phyloP scores from a whole-genome alignment of 1,140 invertebrate genomes.

The Camponotus pennsylvanicus region DNA sequence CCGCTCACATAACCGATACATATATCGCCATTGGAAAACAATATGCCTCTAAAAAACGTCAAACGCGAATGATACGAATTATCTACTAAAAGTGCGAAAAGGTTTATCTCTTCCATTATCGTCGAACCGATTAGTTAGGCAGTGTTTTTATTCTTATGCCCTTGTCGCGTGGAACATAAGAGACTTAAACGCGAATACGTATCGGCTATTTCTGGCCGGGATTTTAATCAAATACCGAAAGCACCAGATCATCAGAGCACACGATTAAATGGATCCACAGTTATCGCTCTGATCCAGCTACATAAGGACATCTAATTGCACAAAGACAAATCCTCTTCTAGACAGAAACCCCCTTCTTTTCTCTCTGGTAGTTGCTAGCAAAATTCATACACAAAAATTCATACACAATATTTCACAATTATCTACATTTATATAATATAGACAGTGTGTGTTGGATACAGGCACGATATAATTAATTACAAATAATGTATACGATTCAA shows the following conservation, averaged over 20 bases:
- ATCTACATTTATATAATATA: conserved; percentile 81
- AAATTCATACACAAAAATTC: conserved; percentile 79
- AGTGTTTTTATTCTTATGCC: conserved; percentile 66
- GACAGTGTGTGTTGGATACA: conserved; percentile 83
- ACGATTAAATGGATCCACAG: conserved; percentile 65
- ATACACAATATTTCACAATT: conserved; percentile 75
- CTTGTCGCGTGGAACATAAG: conserved; percentile 55
- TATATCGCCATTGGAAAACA: conserved; percentile 52
- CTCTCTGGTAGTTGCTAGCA: conserved; percentile 70
- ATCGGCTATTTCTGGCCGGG: conserved; percentile 67
- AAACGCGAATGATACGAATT: conserved; percentile 12
- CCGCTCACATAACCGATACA: conserved; percentile 69
- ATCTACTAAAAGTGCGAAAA: conserved; percentile 22
- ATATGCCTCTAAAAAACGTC: conserved; percentile 24
- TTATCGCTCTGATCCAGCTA: conserved; percentile 65
- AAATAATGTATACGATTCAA: conserved; percentile 80
- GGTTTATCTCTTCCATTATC: conserved; percentile 6
- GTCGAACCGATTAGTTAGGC: conserved; percentile 66
- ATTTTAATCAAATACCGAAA: conserved; percentile 64
- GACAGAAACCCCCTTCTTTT: not conserved
- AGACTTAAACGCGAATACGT: conserved; percentile 64
- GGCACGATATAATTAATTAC: conserved; percentile 85
- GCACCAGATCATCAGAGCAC: conserved; percentile 76
- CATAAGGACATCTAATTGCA: conserved; percentile 77
- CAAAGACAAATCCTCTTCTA: conserved; percentile 67